Percentiles rank a stretch among this genome's conserved stretches.
Conservation (phyloP, 2,888 invertebrate genomes). For the Artemia sinica region DNA sequence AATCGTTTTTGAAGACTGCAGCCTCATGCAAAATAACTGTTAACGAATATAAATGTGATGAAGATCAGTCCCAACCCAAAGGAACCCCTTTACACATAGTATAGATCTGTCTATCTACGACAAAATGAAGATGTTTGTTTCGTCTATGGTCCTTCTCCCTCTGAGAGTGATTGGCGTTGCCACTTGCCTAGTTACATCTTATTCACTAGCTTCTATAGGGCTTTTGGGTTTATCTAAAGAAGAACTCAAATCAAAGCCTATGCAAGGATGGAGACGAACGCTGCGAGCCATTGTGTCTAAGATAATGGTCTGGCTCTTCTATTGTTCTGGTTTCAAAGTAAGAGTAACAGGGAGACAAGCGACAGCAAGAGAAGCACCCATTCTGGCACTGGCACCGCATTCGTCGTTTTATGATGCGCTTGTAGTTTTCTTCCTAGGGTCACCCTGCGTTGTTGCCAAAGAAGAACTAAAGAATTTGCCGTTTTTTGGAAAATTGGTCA, state of each 20-base stretch:
- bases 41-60: no score
- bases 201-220: no score
- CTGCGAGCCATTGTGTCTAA: conserved; percentile 46
- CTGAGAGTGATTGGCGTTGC: no score
- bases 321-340: conserved; percentile 61
- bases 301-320: conserved; percentile 55
- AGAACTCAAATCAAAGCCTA: background rate
- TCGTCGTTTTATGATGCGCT: conserved; percentile 79
- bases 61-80: no score
- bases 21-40: no score
- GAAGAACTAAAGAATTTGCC: conserved; percentile 63
- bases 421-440: conserved; percentile 57
- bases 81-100: no score
- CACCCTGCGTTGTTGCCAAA: conserved; percentile 76
- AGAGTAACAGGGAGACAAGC: conserved; percentile 57
- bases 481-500: conserved; percentile 67
- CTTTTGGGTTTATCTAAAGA: background rate
- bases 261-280: conserved; percentile 32
- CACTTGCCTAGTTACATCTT: no score
- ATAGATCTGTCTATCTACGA: no score
- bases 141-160: no score
- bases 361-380: conserved; percentile 55
- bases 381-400: conserved; percentile 73
- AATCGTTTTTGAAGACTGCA: no score
- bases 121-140: no score